Evolutionary conservation across 2,888 invertebrate genomes (phyloP), one percentile per base, ranked within the genome.

Genomic region (Athetis lepigone): DNA sequence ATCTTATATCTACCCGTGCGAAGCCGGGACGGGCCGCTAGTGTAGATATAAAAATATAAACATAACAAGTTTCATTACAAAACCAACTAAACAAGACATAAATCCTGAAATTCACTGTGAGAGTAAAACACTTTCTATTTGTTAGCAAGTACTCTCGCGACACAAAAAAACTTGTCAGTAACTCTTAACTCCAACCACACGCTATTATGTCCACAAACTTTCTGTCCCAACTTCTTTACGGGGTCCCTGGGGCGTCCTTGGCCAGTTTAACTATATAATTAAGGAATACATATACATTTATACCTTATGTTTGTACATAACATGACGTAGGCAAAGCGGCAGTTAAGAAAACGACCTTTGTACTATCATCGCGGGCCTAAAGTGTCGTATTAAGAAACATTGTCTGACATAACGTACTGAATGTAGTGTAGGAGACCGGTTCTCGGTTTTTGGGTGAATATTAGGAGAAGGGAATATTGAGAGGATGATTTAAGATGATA

Each of bases 361-460:
- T 59, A 62, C 69, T 69, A 71, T 81, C 56, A 77, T 73, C 64
- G 40, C 40, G 47, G 45, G 60, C 36, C 72, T 64, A 63, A 77
- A 84, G 79, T 74, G 74, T 72, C 76, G 40, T 79, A 77, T 79
- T 77, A 80, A 70, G 61, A 69, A 54, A 59, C 69, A 68, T 68
- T 59, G 69, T 69, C 49, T 62, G 19, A 36, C 60, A 51, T 61
- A 63, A 61, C 59, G 33, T 43, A 60, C 51, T 59, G 7, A 6
- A 46, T 45, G 16, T 68, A 61, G 78, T n/a, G 21, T 6, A 27
- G 45, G 74, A 77, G 80, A 29, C 18, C 37, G 46, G 4, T 16
- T 5, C 13, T 4, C 33, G 33, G 33, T 33, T 33, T 33, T 9
- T 13, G 2, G 9, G n/a, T n/a, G n/a, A n/a, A n/a, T n/a, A n/a